Percentiles rank a stretch among this genome's conserved stretches.
phyloP scores from a whole-genome alignment of 1,140 invertebrate genomes.

The Coelopa frigida region DNA sequence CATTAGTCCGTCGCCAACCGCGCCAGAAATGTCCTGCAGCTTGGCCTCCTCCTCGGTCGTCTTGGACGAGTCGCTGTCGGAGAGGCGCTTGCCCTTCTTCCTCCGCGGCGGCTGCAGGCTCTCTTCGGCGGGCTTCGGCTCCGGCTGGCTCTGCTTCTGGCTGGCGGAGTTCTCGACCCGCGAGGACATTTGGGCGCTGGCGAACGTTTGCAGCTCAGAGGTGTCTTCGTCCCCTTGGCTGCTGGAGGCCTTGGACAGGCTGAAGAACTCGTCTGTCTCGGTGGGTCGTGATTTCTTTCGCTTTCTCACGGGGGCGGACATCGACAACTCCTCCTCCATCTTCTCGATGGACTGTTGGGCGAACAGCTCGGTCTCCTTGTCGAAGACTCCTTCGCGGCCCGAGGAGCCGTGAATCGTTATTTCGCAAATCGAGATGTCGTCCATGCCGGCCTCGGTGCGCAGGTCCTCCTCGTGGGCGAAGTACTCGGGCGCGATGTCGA shows the following conservation, averaged over 20 bases:
- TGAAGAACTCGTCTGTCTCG: conserved; percentile 50
- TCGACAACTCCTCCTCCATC: conserved; percentile 34
- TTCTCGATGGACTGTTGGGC: conserved; percentile 30
- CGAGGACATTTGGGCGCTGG: conserved; percentile 53
- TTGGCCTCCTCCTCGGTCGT: conserved; percentile 40
- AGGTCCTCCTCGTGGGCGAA: conserved; percentile 71
- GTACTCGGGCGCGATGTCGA: conserved; percentile 81
- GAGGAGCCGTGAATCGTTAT: conserved; percentile 46
- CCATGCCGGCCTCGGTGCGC: conserved; percentile 75
- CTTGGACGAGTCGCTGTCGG: conserved; percentile 37
- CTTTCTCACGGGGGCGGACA: conserved; percentile 31
- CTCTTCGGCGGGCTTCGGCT: conserved; percentile 13
- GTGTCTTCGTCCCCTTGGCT: conserved; percentile 47
- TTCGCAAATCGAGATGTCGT: conserved; percentile 72
- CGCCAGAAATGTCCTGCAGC: conserved; percentile 48
- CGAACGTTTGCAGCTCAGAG: conserved; percentile 54
- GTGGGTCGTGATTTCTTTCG: conserved; percentile 36
- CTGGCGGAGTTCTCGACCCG: conserved; percentile 24
- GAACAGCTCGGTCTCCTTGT: conserved; percentile 43
- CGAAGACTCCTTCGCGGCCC: conserved; percentile 41
- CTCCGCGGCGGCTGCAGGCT: conserved; percentile 34
- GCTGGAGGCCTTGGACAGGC: conserved; percentile 42
- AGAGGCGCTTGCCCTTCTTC: conserved; percentile 41
- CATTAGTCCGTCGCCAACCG: conserved; percentile 48
- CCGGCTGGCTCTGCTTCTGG: conserved; percentile 35